These are phyloP conservation scores for Sicus ferrugineus DNA, from an alignment of 2,888 invertebrate genomes.

Conservation along the genomic window DNA sequence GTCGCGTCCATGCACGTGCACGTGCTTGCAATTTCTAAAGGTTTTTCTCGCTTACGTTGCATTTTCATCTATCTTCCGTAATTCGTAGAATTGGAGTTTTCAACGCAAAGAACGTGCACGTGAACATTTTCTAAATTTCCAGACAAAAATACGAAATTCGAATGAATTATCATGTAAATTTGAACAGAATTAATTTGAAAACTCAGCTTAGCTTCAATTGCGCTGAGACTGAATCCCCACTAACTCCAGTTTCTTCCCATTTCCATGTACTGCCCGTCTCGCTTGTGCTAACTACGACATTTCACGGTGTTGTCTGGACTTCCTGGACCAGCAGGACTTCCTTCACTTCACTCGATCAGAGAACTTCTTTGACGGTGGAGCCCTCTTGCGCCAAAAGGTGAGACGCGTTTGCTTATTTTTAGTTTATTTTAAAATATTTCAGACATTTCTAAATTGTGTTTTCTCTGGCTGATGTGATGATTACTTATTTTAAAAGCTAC, in stretches of 20 bases:
- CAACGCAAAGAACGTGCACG: too few species aligned
- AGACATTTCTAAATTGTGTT: not conserved
- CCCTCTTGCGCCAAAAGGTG: conserved; percentile 64
- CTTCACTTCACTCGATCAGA: conserved; percentile 65
- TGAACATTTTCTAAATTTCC: too few species aligned
- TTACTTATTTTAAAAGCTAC: too few species aligned
- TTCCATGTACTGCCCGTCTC: conserved; percentile 13
- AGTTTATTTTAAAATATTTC: not conserved
- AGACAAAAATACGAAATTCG: too few species aligned
- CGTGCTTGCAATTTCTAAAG: not conserved
- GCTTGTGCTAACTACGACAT: not conserved
- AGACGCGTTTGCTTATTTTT: conserved; percentile 38
- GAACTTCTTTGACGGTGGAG: conserved; percentile 65
- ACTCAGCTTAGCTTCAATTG: not conserved
- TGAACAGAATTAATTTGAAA: too few species aligned
- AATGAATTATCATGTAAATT: too few species aligned
- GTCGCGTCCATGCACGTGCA: too few species aligned
- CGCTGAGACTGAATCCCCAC: not conserved
- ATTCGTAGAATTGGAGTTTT: too few species aligned
- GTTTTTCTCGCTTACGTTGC: not conserved
- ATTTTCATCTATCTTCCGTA: too few species aligned
- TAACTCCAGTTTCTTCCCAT: conserved; percentile 2
- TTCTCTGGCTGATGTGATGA: not conserved
- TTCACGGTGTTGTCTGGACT: not conserved
- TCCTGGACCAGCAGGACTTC: conserved; percentile 56